Evolutionary conservation across 1,140 invertebrate species (phyloP).

Genomic region (Bombus waltoni): DNA sequence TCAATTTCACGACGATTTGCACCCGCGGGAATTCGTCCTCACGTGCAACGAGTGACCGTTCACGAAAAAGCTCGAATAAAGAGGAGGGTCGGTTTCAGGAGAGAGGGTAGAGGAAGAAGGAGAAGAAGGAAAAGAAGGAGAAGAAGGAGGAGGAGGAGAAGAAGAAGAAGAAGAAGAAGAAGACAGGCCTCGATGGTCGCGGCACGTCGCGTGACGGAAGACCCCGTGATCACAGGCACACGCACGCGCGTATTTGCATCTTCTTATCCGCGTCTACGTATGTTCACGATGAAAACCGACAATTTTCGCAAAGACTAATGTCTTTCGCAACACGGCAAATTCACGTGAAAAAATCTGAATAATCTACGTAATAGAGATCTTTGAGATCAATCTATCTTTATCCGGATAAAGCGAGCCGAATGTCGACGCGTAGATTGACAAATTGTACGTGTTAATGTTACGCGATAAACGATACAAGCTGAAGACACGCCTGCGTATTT

Average conservation of each 20-base stretch:
- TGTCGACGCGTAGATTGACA: background rate
- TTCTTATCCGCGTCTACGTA: conserved; percentile 32
- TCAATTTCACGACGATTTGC: conserved; percentile 64
- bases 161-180: background rate
- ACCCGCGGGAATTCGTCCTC: conserved; percentile 64
- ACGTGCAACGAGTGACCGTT: conserved; percentile 63
- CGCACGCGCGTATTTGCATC: conserved; percentile 62
- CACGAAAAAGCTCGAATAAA: conserved; percentile 48
- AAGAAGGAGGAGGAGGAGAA: conserved; percentile 27
- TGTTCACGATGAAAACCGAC: background rate
- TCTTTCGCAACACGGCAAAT: background rate
- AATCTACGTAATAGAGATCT: background rate
- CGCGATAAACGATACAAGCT: background rate
- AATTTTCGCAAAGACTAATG: background rate
- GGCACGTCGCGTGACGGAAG: conserved; percentile 67
- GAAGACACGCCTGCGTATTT: background rate
- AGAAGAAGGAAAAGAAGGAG: conserved; percentile 3
- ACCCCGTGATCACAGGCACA: conserved; percentile 42
- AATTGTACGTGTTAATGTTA: background rate
- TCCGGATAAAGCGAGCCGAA: background rate
- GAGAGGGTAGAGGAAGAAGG: conserved; percentile 14
- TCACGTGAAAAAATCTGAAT: background rate
- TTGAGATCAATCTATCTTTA: background rate
- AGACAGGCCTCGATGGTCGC: conserved; percentile 32
- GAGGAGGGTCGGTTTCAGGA: conserved; percentile 8